phyloP scores from a whole-genome alignment of 2,797 vertebrate genomes.

The Micrastur ruficollis region DNA sequence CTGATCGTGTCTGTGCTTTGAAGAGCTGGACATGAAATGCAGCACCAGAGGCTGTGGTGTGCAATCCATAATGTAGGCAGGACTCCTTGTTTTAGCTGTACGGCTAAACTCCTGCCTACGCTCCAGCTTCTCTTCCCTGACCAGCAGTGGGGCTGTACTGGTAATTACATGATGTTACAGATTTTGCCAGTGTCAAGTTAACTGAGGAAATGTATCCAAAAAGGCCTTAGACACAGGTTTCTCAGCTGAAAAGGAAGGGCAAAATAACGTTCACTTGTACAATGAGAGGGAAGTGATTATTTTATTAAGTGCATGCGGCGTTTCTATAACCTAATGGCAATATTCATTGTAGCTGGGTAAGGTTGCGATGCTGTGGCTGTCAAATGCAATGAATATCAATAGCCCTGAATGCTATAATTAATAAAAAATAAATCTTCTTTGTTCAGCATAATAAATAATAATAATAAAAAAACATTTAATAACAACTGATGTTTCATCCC shows the following conservation, averaged over 20 bases:
- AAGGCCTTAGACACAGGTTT: background rate
- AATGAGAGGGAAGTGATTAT: background rate
- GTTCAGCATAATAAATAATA: background rate
- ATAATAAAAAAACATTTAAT: background rate
- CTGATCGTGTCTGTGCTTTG: background rate
- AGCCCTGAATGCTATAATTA: background rate
- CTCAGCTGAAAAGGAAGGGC: background rate
- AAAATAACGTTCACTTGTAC: background rate
- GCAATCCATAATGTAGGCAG: background rate
- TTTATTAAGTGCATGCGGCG: background rate
- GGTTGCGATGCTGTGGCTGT: background rate
- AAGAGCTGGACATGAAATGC: background rate
- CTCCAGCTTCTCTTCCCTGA: background rate
- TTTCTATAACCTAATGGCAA: background rate
- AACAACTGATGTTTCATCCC: background rate
- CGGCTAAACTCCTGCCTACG: background rate
- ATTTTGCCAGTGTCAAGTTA: background rate
- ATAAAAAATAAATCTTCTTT: background rate
- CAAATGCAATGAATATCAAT: background rate
- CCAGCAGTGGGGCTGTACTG: background rate
- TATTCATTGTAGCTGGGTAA: background rate
- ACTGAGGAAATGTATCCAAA: background rate
- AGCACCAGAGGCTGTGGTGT: background rate
- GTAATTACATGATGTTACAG: background rate
- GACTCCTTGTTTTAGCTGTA: background rate